These are phyloP conservation scores for Lordiphosa andalusiaca DNA, from an alignment of 2,888 invertebrate species.

Conservation along the genomic window DNA sequence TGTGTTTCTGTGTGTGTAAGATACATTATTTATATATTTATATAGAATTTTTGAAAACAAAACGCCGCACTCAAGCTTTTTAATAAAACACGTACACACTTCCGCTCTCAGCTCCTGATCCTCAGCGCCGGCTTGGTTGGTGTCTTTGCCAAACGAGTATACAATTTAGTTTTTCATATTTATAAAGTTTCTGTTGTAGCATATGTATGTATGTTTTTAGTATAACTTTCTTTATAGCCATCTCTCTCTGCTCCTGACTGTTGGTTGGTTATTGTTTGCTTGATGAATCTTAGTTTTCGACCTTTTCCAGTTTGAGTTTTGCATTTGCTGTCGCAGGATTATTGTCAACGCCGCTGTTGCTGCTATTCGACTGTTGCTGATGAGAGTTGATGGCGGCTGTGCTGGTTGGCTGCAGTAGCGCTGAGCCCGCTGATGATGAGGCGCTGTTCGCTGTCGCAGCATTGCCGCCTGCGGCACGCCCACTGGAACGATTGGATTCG, in stretches of 20 bases:
- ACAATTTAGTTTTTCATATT: slow-evolving; percentile 59
- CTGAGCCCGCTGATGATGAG: slow-evolving; percentile 46
- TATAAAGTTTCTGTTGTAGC: slow-evolving; percentile 48
- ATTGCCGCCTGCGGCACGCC: slow-evolving; percentile 74
- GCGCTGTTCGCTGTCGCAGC: slow-evolving; percentile 60
- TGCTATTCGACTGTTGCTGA: slow-evolving; percentile 79
- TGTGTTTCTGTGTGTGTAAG: slow-evolving; percentile 23
- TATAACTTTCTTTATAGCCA: slow-evolving; percentile 32
- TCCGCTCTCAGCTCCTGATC: slow-evolving; percentile 25
- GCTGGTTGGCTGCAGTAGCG: slow-evolving; percentile 57
- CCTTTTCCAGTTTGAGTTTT: slow-evolving; percentile 73
- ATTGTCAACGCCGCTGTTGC: slow-evolving; percentile 74
- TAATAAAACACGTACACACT: slow-evolving; percentile 13
- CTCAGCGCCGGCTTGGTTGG: slow-evolving; percentile 47
- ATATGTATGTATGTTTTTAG: slow-evolving; percentile 40
- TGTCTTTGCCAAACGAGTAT: slow-evolving; percentile 73
- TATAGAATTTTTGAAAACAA: slow-evolving; percentile 46
- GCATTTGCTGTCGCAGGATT: slow-evolving; percentile 76
- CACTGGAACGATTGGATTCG: slow-evolving; percentile 85
- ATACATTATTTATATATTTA: slow-evolving; percentile 52
- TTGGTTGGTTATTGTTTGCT: slow-evolving; percentile 54
- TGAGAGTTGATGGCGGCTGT: slow-evolving; percentile 66
- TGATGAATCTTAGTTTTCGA: slow-evolving; percentile 70
- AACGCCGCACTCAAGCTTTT: slow-evolving; percentile 28
- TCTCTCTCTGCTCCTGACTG: slow-evolving; percentile 23